Percentiles rank a stretch among this genome's conserved stretches.
These are phyloP conservation scores for Rhorus exstirpatorius DNA, from an alignment of 2,888 invertebrate species.

Conservation along the genomic window DNA sequence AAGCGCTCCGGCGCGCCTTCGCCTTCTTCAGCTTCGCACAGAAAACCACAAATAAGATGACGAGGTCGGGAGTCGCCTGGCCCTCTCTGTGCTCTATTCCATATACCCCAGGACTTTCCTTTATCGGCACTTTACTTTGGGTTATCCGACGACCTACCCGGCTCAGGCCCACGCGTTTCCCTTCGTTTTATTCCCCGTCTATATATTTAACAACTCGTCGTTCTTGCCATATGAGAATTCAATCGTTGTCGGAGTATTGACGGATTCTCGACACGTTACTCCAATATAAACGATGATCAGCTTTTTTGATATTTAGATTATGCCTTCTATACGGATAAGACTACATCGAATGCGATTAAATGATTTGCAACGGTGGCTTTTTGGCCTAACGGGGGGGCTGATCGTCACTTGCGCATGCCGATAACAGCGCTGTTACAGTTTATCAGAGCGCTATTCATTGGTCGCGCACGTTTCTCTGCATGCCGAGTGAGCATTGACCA, in stretches of 20 bases:
- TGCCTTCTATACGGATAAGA: conserved; percentile 17
- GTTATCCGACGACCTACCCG: conserved; percentile 71
- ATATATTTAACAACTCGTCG: conserved; percentile 3
- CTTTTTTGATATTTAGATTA: conserved; percentile 8
- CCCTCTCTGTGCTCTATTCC: conserved; percentile 42
- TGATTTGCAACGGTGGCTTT: conserved; percentile 78
- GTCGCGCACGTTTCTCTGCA: conserved; percentile 22
- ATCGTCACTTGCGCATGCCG: conserved; percentile 70
- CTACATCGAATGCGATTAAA: conserved; percentile 75
- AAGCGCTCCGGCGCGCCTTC: conserved; percentile 60
- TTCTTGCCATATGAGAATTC: neutral
- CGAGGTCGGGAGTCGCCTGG: conserved; percentile 3
- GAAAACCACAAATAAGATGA: conserved; percentile 65
- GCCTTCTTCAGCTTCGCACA: conserved; percentile 51
- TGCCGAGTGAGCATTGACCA: neutral
- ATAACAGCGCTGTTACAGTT: conserved; percentile 75
- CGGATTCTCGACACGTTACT: conserved; percentile 4
- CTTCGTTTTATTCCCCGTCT: neutral
- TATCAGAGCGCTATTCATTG: conserved; percentile 79
- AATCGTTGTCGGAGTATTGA: conserved; percentile 7
- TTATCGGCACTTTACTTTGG: conserved; percentile 77
- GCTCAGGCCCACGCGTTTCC: neutral
- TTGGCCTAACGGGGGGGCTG: neutral
- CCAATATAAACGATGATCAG: neutral
- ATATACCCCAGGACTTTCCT: conserved; percentile 59